Percentiles rank a stretch among this genome's conserved stretches.
These are phyloP conservation scores for Bradypus variegatus DNA, from an alignment of 2,797 vertebrate genomes.

Conservation along the genomic window DNA sequence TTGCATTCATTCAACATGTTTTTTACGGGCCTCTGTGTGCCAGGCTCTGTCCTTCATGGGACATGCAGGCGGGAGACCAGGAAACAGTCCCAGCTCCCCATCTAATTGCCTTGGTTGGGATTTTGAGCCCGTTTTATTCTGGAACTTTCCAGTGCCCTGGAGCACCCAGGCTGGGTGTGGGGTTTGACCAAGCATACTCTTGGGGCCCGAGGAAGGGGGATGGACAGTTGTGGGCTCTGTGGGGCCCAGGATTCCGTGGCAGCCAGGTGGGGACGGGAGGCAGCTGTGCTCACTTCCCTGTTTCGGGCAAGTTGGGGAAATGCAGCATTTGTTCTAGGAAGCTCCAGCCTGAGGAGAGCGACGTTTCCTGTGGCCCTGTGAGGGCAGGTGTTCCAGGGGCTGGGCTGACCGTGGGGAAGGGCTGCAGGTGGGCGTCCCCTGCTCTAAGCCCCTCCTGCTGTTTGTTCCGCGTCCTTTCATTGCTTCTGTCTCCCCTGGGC, in stretches of 20 bases:
- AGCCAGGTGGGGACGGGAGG: slow-evolving; percentile 45
- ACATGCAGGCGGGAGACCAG: neutral
- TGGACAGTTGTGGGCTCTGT: neutral
- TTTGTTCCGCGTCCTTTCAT: neutral
- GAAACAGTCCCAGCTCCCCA: neutral
- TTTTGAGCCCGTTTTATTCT: neutral
- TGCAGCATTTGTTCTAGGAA: neutral
- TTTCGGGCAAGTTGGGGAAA: slow-evolving; percentile 29
- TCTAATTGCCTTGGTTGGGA: neutral
- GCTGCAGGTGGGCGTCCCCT: neutral
- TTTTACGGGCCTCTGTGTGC: neutral
- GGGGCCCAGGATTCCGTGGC: neutral
- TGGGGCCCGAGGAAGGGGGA: neutral
- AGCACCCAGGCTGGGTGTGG: neutral
- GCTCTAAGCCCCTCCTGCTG: rapidly evolving
- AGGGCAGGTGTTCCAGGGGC: neutral
- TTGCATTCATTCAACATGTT: neutral
- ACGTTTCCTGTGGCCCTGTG: neutral
- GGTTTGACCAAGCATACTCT: neutral
- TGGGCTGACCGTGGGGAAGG: neutral
- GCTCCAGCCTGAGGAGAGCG: neutral
- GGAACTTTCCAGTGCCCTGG: neutral
- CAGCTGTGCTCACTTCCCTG: neutral
- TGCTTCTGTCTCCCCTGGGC: neutral
- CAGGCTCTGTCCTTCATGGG: neutral